Percentiles rank a stretch among this genome's conserved stretches.
Evolutionary conservation across 2,797 vertebrate genomes (phyloP).

Genomic region (Parambassis ranga): DNA sequence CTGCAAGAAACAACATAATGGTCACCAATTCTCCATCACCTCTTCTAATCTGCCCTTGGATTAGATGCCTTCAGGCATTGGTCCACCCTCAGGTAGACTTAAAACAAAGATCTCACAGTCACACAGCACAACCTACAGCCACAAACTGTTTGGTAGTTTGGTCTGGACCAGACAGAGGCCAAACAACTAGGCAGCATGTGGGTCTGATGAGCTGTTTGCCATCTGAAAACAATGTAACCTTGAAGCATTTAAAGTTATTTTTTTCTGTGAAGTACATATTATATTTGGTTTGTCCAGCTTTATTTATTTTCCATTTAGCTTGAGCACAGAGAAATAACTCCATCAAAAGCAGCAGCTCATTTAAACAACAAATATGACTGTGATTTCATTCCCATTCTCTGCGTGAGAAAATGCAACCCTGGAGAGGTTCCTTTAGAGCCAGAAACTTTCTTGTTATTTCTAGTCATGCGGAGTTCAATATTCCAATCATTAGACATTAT

Average conservation of each 20-base stretch:
- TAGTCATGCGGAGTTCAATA: conserved; percentile 73
- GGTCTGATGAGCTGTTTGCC: too few relatives aligned
- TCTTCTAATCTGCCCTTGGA: too few relatives aligned
- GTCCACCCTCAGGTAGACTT: too few relatives aligned
- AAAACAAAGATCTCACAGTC: too few relatives aligned
- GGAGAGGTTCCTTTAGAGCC: conserved; percentile 25
- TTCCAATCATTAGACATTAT: conserved; percentile 74
- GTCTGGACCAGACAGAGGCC: too few relatives aligned
- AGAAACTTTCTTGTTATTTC: conserved; percentile 70
- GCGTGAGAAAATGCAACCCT: conserved; percentile 37
- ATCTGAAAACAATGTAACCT: conserved; percentile 24
- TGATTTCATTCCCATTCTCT: conserved; percentile 30
- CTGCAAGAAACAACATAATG: too few relatives aligned
- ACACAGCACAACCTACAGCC: too few relatives aligned
- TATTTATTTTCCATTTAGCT: conserved; percentile 38
- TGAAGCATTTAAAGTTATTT: conserved; percentile 27
- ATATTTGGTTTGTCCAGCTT: conserved; percentile 13
- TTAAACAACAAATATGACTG: conserved; percentile 35
- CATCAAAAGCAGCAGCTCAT: conserved; percentile 18
- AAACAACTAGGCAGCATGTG: too few relatives aligned
- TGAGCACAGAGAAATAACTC: conserved; percentile 5
- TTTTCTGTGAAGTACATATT: not conserved
- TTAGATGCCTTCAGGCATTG: too few relatives aligned
- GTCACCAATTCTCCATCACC: too few relatives aligned
- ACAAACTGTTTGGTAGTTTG: too few relatives aligned